Evolutionary conservation across 2,888 invertebrate species (phyloP).

Genomic region (Achlya flavicornis): DNA sequence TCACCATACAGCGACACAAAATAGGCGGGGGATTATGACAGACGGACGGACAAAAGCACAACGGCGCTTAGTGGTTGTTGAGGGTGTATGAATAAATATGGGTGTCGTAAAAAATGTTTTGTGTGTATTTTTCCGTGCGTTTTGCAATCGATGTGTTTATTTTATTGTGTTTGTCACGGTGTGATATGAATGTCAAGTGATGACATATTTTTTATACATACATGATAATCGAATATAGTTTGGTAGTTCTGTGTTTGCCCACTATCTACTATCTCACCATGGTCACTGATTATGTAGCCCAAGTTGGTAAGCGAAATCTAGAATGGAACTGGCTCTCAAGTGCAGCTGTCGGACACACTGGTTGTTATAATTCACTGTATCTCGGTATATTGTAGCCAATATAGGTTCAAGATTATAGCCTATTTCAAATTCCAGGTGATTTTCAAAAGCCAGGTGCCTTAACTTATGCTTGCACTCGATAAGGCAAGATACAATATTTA

Average conservation of each 20-base stretch:
- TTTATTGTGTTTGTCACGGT: neutral
- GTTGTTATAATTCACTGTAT: too few species aligned
- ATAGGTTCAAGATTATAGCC: too few species aligned
- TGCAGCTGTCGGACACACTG: too few species aligned
- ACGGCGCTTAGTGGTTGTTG: slow-evolving; percentile 52
- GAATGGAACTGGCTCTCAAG: too few species aligned
- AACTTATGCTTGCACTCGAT: neutral
- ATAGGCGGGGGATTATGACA: slow-evolving; percentile 45
- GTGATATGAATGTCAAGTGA: neutral
- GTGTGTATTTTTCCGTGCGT: neutral
- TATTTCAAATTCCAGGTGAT: neutral
- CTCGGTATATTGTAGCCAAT: too few species aligned
- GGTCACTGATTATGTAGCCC: too few species aligned
- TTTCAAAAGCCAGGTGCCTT: neutral
- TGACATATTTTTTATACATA: neutral
- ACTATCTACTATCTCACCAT: too few species aligned
- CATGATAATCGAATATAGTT: too few species aligned
- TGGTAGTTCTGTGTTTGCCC: too few species aligned
- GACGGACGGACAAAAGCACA: slow-evolving; percentile 60
- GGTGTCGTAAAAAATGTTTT: slow-evolving; percentile 15
- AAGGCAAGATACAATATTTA: slow-evolving; percentile 27
- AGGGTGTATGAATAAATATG: slow-evolving; percentile 27
- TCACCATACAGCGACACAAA: slow-evolving; percentile 38
- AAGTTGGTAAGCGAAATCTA: too few species aligned
- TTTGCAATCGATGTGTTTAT: neutral